Base-by-base conservation (phyloP, 2,888 invertebrate genomes). In the Salpingus planirostris region DNA sequence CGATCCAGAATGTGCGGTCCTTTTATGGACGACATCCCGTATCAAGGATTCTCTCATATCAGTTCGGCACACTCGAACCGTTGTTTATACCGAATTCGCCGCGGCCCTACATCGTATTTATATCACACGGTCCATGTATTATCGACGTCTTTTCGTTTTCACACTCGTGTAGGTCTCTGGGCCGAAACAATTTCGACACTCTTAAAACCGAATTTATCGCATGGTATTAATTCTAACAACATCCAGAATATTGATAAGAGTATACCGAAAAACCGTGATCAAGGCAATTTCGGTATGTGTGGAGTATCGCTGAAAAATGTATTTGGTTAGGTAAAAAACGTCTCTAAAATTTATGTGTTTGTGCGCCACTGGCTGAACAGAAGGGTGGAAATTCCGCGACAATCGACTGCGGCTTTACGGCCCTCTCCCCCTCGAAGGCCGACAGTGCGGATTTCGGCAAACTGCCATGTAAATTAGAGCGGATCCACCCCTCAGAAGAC, bases 111-210 rank as follows among this genome's bases (percentile, higher is more conserved):
- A 48, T 46, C 48, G 50, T 51, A 49, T 49, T 46, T 44, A 38
- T 46, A 46, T 46, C 40, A 43, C 45, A 46, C 49, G 45, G 46
- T 46, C 47, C 45, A 46, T 46, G 50, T 46, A 44, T 43, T 38
- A n/a, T n/a, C 46, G 27, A 40, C 38, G 31, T 28, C 28, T 25
- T 30, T 14, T 18, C 18, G 5, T 8, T 18, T 18, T 18, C 18
- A 18, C 18, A 18, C 18, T 6, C 18, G 8, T 18, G 18, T 18
- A 8, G 18, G 5, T 18, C 18, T 6, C 5, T 18, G 18, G 18
- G 18, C 18, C 18, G 18, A 5, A n/a, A n/a, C n/a, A n/a, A n/a
- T n/a, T n/a, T n/a, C n/a, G n/a, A n/a, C n/a, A n/a, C n/a, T n/a
- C n/a, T n/a, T n/a, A n/a, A n/a, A n/a, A n/a, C n/a, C n/a, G n/a